Evolutionary conservation across 64 coral and sea anemone species (phyloP).

Genomic region (Actinia equina): DNA sequence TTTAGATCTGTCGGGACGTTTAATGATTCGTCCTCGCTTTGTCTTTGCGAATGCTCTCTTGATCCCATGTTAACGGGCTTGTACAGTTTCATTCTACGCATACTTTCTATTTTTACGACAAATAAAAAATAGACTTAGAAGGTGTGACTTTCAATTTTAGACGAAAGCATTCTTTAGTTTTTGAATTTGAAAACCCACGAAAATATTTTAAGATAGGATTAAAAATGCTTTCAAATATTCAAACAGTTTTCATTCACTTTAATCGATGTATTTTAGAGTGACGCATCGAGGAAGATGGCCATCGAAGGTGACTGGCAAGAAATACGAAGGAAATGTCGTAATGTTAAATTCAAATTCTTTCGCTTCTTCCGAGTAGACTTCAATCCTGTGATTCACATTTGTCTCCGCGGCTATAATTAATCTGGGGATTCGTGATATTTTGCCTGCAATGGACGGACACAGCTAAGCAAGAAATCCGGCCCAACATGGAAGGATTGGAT

Average conservation of each 20-base stretch:
- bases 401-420: constrained; percentile 28
- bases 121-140: background rate
- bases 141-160: background rate
- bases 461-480: constrained; percentile 22
- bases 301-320: background rate
- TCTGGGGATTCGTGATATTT: constrained; percentile 50
- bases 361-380: background rate
- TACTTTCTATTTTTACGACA: background rate
- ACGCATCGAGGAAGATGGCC: background rate
- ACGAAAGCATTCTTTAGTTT: background rate
- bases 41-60: too few species aligned
- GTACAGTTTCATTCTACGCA: too few species aligned
- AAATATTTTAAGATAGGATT: background rate
- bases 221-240: background rate
- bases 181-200: background rate
- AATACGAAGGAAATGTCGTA: constrained; percentile 11
- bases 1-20: too few species aligned
- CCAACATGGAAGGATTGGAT: constrained; percentile 35
- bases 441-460: constrained; percentile 26
- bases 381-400: constrained; percentile 43
- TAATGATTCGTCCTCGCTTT: too few species aligned
- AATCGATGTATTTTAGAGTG: background rate
- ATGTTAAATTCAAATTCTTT: background rate
- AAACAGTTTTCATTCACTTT: background rate
- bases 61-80: too few species aligned